These are phyloP conservation scores for Drosophila mayri DNA, from an alignment of 1,140 invertebrate species.

Conservation along the genomic window DNA sequence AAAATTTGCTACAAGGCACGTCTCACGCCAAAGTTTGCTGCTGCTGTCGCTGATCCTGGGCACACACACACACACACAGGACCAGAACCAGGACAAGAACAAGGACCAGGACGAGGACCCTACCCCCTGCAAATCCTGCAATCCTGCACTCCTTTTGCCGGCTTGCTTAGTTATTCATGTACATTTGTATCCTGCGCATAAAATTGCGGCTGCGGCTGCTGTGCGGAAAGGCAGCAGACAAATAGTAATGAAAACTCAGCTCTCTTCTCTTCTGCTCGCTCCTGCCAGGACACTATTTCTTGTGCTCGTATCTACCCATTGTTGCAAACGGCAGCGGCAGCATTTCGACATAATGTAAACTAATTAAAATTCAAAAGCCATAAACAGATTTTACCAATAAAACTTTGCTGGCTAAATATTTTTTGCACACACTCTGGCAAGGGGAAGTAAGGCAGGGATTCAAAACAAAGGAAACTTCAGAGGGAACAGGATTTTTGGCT, in stretches of 20 bases:
- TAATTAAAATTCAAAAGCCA: conserved; percentile 85
- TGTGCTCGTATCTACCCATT: conserved; percentile 47
- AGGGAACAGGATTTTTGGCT: conserved; percentile 42
- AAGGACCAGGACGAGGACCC: conserved; percentile 5
- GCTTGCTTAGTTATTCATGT: conserved; percentile 80
- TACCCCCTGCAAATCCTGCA: not conserved
- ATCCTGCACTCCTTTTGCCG: conserved; percentile 37
- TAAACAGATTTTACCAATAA: conserved; percentile 85
- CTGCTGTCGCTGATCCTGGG: conserved; percentile 52
- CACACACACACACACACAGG: conserved; percentile 15
- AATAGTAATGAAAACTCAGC: conserved; percentile 81
- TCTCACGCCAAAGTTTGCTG: conserved; percentile 72
- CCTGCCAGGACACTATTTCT: conserved; percentile 72
- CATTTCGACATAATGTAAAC: conserved; percentile 84
- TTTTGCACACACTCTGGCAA: conserved; percentile 53
- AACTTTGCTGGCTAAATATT: conserved; percentile 84
- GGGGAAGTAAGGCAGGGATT: not conserved
- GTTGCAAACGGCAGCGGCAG: conserved; percentile 53
- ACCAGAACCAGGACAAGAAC: not conserved
- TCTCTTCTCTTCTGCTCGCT: conserved; percentile 30
- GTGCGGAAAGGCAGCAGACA: conserved; percentile 84
- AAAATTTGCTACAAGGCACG: conserved; percentile 81
- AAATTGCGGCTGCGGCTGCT: conserved; percentile 83
- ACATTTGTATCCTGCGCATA: conserved; percentile 83
- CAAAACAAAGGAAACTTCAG: conserved; percentile 78